Conservation (phyloP, 2,797 vertebrate genomes). For the Poecilia gillii region DNA sequence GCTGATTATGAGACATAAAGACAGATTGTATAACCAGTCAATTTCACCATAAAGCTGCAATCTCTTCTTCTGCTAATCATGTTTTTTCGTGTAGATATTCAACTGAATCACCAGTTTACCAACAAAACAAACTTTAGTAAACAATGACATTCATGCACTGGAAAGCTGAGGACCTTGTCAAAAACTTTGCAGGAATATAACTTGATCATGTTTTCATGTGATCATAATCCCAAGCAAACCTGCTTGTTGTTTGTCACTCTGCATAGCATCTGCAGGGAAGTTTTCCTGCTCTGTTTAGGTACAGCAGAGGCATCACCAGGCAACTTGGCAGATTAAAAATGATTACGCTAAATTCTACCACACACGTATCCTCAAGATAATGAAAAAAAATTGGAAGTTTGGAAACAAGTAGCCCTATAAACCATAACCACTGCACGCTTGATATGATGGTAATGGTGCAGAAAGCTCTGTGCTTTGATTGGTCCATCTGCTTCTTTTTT, state of each 20-base stretch:
- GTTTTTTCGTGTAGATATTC: not conserved
- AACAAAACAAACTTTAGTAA: not conserved
- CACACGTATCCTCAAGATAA: not conserved
- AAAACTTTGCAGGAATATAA: not conserved
- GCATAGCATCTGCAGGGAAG: not conserved
- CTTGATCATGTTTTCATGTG: not conserved
- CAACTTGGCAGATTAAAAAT: not conserved
- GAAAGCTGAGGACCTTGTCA: not conserved
- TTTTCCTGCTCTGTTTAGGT: not conserved
- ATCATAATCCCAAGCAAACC: not conserved
- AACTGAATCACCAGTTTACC: not conserved
- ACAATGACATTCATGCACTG: not conserved
- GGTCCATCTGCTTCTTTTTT: not conserved
- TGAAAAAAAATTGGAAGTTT: accelerated
- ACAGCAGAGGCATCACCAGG: not conserved
- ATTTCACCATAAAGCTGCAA: not conserved
- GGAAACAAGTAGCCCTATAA: not conserved
- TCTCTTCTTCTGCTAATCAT: not conserved
- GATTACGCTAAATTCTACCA: accelerated
- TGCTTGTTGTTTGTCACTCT: not conserved
- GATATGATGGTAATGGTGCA: constrained; percentile 11
- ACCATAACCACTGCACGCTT: constrained; percentile 8
- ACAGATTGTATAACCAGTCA: not conserved
- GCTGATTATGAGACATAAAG: not conserved
- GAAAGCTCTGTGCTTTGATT: constrained; percentile 23